A percentile compares a stretch with the other conserved stretches of the same genome.
Conservation (phyloP, 2,888 invertebrate species). For the Conomelus anceps region DNA sequence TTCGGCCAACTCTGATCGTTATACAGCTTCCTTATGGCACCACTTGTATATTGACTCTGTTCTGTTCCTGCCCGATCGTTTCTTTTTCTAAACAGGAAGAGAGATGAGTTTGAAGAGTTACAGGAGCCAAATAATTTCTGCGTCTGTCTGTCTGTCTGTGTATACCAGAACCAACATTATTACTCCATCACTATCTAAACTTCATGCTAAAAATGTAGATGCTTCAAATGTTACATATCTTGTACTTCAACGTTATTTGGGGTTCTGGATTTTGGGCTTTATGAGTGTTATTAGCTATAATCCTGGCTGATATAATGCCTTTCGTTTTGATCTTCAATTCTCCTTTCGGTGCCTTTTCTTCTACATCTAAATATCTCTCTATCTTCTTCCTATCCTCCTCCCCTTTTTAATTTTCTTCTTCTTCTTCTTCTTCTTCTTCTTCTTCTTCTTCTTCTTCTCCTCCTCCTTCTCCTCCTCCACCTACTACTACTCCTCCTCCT, state of each 20-base stretch:
- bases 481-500: not conserved
- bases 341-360: too few relatives aligned
- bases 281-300: too few relatives aligned
- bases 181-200: too few relatives aligned
- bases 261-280: too few relatives aligned
- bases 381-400: not conserved
- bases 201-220: too few relatives aligned
- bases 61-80: not conserved
- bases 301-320: too few relatives aligned
- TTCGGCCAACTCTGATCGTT: not conserved
- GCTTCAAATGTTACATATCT: too few relatives aligned
- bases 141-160: too few relatives aligned
- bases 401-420: not conserved
- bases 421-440: not conserved
- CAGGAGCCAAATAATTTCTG: not conserved
- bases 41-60: not conserved
- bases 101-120: not conserved
- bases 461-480: not conserved
- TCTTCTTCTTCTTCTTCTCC: not conserved
- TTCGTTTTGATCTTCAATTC: too few relatives aligned
- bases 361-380: too few relatives aligned
- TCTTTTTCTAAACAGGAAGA: not conserved
- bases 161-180: too few relatives aligned
- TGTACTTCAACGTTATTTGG: too few relatives aligned
- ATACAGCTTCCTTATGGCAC: not conserved